These are phyloP conservation scores for Lycodopsis pacificus DNA, from an alignment of 2,797 vertebrate genomes.

Conservation along the genomic window DNA sequence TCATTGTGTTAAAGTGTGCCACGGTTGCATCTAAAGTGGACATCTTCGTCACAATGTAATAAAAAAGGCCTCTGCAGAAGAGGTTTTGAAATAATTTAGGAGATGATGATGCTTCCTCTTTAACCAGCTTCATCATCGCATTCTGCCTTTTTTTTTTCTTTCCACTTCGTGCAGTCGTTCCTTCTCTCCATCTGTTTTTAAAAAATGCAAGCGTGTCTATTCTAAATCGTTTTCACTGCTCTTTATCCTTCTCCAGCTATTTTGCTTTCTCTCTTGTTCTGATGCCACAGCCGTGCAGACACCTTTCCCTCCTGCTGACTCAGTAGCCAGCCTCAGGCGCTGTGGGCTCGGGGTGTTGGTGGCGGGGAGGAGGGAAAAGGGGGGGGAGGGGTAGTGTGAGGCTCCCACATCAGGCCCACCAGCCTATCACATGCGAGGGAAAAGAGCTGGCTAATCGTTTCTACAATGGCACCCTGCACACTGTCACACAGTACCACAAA, in stretches of 20 bases:
- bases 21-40: background rate
- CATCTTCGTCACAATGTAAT: background rate
- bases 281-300: conserved; percentile 84
- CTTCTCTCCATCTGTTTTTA: conserved; percentile 51
- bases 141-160: conserved; percentile 30
- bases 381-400: conserved; percentile 50
- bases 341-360: conserved; percentile 81
- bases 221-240: conserved; percentile 55
- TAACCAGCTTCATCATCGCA: conserved; percentile 54
- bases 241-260: conserved; percentile 67
- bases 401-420: conserved; percentile 81
- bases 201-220: conserved; percentile 56
- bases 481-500: conserved; percentile 81
- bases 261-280: conserved; percentile 72
- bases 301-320: conserved; percentile 88
- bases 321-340: conserved; percentile 83
- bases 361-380: conserved; percentile 49
- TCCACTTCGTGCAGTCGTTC: conserved; percentile 14
- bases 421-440: conserved; percentile 81
- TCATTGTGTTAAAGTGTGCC: conserved; percentile 2
- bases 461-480: conserved; percentile 81
- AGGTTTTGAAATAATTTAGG: conserved; percentile 50
- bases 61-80: conserved; percentile 20
- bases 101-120: conserved; percentile 47
- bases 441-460: conserved; percentile 87